These are phyloP conservation scores for Hypocryptadius cinnamomeus DNA, from an alignment of 2,113 vertebrate genomes.

Conservation along the genomic window DNA sequence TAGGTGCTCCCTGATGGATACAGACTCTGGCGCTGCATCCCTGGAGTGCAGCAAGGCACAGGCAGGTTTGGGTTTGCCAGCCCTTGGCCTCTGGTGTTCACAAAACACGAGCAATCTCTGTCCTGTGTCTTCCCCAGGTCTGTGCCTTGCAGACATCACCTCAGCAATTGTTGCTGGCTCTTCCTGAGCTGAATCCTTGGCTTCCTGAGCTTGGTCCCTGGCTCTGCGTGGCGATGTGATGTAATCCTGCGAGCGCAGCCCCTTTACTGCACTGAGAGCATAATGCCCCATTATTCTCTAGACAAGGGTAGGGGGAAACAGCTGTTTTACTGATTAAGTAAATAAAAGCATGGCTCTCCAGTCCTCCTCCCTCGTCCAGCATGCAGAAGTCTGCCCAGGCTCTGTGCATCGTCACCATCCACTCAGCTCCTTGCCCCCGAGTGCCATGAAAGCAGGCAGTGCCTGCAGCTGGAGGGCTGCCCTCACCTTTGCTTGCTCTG, in stretches of 20 bases:
- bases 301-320: neutral
- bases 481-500: neutral
- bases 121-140: neutral
- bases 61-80: neutral
- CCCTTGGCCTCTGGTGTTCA: neutral
- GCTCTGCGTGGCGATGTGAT: neutral
- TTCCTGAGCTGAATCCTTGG: neutral
- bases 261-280: neutral
- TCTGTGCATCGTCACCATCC: neutral
- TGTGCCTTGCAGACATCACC: constrained; percentile 40
- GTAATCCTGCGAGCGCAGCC: neutral
- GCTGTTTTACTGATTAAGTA: neutral
- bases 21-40: neutral
- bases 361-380: neutral
- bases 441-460: neutral
- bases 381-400: neutral
- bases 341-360: neutral
- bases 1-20: accelerated
- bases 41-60: neutral
- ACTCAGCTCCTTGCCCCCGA: neutral
- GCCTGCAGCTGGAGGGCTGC: constrained; percentile 36
- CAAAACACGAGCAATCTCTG: neutral
- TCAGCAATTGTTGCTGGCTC: constrained; percentile 47
- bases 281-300: neutral
- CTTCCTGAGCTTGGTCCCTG: neutral